Evolutionary conservation across 1,140 invertebrate species (phyloP), one percentile per base, ranked within the genome.

Genomic region (Pinna nobilis): DNA sequence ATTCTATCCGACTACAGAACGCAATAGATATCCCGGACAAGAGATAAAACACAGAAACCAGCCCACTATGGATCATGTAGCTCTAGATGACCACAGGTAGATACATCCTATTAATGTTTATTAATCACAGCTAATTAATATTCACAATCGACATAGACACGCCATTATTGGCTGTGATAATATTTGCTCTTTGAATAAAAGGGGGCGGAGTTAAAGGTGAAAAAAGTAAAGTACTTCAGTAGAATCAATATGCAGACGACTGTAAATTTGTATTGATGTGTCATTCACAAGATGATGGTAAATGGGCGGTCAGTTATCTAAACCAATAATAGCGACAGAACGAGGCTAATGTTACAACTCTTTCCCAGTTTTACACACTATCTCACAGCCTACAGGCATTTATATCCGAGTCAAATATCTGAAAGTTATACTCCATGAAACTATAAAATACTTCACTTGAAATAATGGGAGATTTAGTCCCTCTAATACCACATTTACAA

Each of bases 71-170:
- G n/a, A 23, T 35, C n/a, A 25, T 23, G 51, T 28, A 13, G 11
- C 13, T 18, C 30, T 50, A 51, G 47, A 28, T 50, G 63, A 50
- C 47, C 63, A 35, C 63, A 66, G 63, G 63, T 66, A 66, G 47
- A 32, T 66, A 49, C 44, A 15, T 23, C 28, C 47, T 49, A 66
- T 66, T 49, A 33, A 66, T 51, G 63, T 66, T 50, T 66, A 66
- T 53, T 72, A 72, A 72, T 72, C 33, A 72, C 32, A 44, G n/a
- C 63, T 72, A 72, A 72, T 72, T 72, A 72, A 65, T 72, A 72
- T 72, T 72, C 70, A 71, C 60, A 44, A 35, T 50, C 32, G 55
- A 30, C 55, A 33, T 33, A 59, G 30, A 59, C 20, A 35, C 37
- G 55, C 55, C 37, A 59, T 59, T 33, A 59, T 59, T 59, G 55